phyloP scores from a whole-genome alignment of 2,113 vertebrate species.

The Anguilla rostrata region DNA sequence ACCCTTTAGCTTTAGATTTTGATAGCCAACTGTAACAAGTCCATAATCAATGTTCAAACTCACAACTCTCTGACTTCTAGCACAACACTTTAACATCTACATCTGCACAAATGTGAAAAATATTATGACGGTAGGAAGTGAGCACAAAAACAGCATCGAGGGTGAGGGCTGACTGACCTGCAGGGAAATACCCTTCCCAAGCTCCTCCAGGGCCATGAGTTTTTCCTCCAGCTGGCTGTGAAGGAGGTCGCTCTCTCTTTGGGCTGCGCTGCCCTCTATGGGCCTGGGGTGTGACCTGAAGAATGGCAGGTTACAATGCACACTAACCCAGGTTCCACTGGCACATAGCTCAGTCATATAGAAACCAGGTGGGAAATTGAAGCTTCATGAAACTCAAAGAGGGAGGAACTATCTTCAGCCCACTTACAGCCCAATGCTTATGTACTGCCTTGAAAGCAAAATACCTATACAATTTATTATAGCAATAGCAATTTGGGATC shows the following conservation, averaged over 20 bases:
- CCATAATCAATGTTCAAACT: background rate
- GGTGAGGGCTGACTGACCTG: background rate
- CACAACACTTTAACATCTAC: background rate
- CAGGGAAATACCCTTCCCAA: constrained; percentile 32
- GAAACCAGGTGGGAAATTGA: too few relatives aligned
- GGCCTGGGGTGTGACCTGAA: constrained; percentile 1
- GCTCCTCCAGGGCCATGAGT: constrained; percentile 34
- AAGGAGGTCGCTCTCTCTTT: constrained; percentile 43
- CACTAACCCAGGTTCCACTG: too few relatives aligned
- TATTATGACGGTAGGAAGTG: background rate
- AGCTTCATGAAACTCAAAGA: too few relatives aligned
- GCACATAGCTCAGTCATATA: too few relatives aligned
- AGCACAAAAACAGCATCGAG: background rate
- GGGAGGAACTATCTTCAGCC: too few relatives aligned
- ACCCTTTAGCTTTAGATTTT: background rate
- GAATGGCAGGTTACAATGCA: background rate
- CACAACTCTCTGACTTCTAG: background rate
- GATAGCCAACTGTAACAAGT: background rate
- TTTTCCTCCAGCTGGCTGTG: constrained; percentile 45
- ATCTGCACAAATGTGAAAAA: background rate
- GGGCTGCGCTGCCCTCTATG: constrained; percentile 17
- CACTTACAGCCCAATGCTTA: too few relatives aligned
- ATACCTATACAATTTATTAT: too few relatives aligned
- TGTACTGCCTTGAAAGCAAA: too few relatives aligned
- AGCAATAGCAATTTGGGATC: too few relatives aligned